Evolutionary conservation across 2,113 vertebrate genomes (phyloP).

Genomic region (Pelmatolapia mariae): DNA sequence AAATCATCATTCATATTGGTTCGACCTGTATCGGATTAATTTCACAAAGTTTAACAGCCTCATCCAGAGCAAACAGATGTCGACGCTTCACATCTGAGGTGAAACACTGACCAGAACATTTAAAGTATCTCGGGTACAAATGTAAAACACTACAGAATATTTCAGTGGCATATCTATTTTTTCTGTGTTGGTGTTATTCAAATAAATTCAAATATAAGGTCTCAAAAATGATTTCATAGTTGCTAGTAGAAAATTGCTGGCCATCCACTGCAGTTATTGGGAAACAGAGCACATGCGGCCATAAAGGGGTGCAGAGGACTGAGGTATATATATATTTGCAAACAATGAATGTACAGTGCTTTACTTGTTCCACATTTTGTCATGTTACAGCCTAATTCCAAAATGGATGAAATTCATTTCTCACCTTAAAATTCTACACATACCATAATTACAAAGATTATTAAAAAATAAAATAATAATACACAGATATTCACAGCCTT

Average conservation of each 20-base stretch:
- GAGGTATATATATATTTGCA: background rate
- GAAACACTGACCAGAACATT: background rate
- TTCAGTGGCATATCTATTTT: background rate
- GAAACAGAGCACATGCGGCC: rapidly evolving
- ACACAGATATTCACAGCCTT: background rate
- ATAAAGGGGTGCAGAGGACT: background rate
- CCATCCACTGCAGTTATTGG: background rate
- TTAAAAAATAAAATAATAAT: background rate
- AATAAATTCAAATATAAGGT: background rate
- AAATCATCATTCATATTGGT: background rate
- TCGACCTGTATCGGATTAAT: background rate
- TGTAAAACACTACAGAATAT: background rate
- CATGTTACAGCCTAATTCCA: background rate
- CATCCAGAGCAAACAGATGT: background rate
- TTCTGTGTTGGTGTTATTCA: background rate
- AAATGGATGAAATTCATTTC: background rate
- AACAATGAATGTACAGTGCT: background rate
- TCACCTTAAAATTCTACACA: background rate
- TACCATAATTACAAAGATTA: background rate
- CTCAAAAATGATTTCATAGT: background rate
- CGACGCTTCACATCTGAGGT: background rate
- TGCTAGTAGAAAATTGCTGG: background rate
- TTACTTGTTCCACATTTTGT: background rate
- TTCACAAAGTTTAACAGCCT: background rate
- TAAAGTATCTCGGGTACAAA: background rate